A percentile compares a stretch with the other conserved stretches of the same genome.
Evolutionary conservation across 1,140 invertebrate species (phyloP).

Genomic region (Leguminivora glycinivorella): DNA sequence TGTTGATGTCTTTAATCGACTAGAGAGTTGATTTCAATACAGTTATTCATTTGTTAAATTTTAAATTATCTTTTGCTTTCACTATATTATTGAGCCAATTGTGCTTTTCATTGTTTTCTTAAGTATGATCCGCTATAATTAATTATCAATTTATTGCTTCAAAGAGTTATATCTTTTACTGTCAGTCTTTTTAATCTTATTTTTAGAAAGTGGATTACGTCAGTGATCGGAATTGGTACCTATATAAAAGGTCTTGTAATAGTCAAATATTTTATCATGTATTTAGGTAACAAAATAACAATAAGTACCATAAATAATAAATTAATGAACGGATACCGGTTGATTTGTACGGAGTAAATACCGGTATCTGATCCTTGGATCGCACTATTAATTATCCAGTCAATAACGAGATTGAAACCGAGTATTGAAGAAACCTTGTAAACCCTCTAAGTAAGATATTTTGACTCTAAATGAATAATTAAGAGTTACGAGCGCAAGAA

Average conservation of each 20-base stretch:
- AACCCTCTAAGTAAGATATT: not conserved
- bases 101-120: slow-evolving; percentile 7
- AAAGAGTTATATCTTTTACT: not conserved
- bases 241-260: no score
- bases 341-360: no score
- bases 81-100: slow-evolving; percentile 34
- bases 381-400: no score
- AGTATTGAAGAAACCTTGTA: not conserved
- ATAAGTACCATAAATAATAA: no score
- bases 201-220: not conserved
- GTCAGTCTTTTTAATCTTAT: not conserved
- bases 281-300: no score
- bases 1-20: slow-evolving; percentile 36
- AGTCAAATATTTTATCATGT: no score
- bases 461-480: not conserved
- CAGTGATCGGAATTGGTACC: no score
- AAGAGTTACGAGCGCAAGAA: slow-evolving; percentile 36
- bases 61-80: slow-evolving; percentile 56
- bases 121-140: not conserved
- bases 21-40: slow-evolving; percentile 39
- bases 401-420: no score
- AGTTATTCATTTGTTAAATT: slow-evolving; percentile 50
- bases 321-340: no score
- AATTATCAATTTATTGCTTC: slow-evolving; percentile 18
- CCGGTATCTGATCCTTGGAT: no score